These are phyloP conservation scores for Haliclystus octoradiatus DNA, from an alignment of 30 jellyfish, hydroid and myxozoan genomes.

Conservation along the genomic window DNA sequence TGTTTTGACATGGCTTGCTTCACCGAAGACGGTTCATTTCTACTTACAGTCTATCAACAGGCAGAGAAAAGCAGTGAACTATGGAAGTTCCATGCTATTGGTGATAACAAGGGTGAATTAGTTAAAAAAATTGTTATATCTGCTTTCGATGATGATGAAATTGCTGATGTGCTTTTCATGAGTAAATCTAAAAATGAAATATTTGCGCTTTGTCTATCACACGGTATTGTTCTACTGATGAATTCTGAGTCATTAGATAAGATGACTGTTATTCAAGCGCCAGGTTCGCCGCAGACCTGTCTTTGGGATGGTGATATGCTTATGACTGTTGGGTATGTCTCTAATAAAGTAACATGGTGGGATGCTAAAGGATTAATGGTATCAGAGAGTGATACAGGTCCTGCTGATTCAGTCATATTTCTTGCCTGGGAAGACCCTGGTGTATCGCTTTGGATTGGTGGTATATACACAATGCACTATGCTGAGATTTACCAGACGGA, in stretches of 20 bases:
- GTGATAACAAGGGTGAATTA: conserved; percentile 33
- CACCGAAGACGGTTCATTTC: conserved; percentile 11
- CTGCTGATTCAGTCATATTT: not conserved
- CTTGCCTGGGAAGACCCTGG: not conserved
- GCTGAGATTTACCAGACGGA: not conserved
- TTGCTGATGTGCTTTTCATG: conserved; percentile 47
- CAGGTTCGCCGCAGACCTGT: conserved; percentile 93
- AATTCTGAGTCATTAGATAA: conserved; percentile 22
- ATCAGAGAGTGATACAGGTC: not conserved
- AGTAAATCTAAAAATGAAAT: conserved; percentile 44
- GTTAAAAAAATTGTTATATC: conserved; percentile 21
- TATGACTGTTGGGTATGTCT: conserved; percentile 58
- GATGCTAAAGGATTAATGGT: conserved; percentile 10
- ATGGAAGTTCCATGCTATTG: conserved; percentile 9
- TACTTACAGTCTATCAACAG: conserved; percentile 26
- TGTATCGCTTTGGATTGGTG: conserved; percentile 53
- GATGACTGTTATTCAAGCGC: conserved; percentile 51
- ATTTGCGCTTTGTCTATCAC: conserved; percentile 66
- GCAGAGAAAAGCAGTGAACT: conserved; percentile 19
- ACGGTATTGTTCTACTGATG: conserved; percentile 61
- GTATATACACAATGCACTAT: conserved; percentile 64
- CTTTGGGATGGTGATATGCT: conserved; percentile 62
- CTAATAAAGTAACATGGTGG: conserved; percentile 73
- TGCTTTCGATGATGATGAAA: conserved; percentile 57
- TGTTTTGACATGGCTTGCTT: conserved; percentile 39